Evolutionary conservation across 92 coral and sea anemone species (phyloP), one percentile per base, ranked within the genome.

Genomic region (Meandrina meandrites): DNA sequence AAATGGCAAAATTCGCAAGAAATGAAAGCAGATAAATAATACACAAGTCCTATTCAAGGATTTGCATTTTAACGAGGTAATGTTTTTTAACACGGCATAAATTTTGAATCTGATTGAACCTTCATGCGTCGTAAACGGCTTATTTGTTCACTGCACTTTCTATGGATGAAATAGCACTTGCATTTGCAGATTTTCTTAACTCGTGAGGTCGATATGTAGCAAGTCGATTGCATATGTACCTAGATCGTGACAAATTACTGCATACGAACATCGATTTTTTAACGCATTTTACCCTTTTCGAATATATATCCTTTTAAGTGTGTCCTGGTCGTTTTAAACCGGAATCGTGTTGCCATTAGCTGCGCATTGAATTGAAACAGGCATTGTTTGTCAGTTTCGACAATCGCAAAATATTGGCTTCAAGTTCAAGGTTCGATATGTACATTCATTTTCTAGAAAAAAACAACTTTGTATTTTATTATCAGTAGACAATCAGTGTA

Each of bases 371-470:
- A 15, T 12, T 30, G 47, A 75, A 60, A 7, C 56, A 7, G 17
- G 35, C 83, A 30, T 28, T 47, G 66, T 68, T 81, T 68, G 8
- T 40, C 30, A 62, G 5, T 47, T 79, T 30, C 42, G 45, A 50
- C 22, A 15, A 21, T 64, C 50, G 4, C 47, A 82, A 45, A n/a
- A 68, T 69, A 82, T 48, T 70, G 60, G 86, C 78, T 45, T 45
- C 14, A 42, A 68, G 62, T 47, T 54, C 62, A 81, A 82, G 64
- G 86, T 82, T 30, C 77, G 50, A 4, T 48, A 2, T 76, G 80
- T 57, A 11, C 50, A 72, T 62, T 60, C 24, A 1, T 22, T n/a
- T n/a, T n/a, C n/a, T n/a, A n/a, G n/a, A 0, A 16, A 42, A 37
- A 45, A 80, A 80, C 84, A 68, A 67, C 62, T 35, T 34, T 37